Evolutionary conservation across 2,888 invertebrate species (phyloP).

Genomic region (Sipunculus nudus): DNA sequence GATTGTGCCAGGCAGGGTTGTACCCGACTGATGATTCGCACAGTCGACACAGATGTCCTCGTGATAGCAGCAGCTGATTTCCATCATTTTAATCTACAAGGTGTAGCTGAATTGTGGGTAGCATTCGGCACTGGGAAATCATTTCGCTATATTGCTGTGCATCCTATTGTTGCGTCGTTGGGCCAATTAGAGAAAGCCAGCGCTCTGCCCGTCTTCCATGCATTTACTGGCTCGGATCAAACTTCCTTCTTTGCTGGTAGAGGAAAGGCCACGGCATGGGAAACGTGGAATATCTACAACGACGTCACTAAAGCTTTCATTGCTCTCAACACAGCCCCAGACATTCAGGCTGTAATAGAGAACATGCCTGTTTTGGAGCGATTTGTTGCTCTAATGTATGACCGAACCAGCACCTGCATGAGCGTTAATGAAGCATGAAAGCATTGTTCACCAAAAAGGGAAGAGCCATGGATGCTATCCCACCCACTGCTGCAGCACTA

Average conservation of each 20-base stretch:
- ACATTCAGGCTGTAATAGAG: background rate
- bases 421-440: constrained; percentile 29
- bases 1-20: constrained; percentile 14
- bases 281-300: background rate
- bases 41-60: constrained; percentile 34
- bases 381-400: constrained; percentile 39
- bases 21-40: constrained; percentile 14
- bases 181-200: constrained; percentile 15
- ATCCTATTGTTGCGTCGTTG: constrained; percentile 17
- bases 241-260: constrained; percentile 19
- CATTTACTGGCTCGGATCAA: constrained; percentile 34
- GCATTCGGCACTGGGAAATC: constrained; percentile 26
- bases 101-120: constrained; percentile 23
- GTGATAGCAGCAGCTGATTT: too few relatives aligned
- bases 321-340: background rate
- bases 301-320: background rate
- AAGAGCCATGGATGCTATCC: constrained; percentile 24
- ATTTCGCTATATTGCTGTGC: constrained; percentile 30
- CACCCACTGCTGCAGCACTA: constrained; percentile 37
- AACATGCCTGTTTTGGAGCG: constrained; percentile 24
- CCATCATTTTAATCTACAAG: constrained; percentile 13
- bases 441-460: constrained; percentile 27
- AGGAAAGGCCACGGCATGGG: constrained; percentile 25
- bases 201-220: constrained; percentile 23
- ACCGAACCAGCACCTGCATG: constrained; percentile 14